These are phyloP conservation scores for Helostoma temminkii DNA, from an alignment of 2,797 vertebrate genomes.

Conservation along the genomic window DNA sequence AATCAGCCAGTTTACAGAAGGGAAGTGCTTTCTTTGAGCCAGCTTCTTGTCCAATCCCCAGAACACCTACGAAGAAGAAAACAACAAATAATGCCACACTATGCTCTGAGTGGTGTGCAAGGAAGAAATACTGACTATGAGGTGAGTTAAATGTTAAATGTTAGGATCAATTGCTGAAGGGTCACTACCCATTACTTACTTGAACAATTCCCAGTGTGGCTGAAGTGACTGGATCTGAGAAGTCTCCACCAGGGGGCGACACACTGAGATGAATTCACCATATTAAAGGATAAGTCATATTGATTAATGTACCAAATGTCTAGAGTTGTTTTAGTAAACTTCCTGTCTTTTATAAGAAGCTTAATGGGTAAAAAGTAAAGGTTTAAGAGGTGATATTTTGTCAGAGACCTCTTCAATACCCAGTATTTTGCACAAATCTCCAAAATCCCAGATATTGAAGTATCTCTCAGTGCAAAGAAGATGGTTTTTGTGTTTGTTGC, in stretches of 20 bases:
- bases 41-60: slow-evolving; percentile 99
- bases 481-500: neutral
- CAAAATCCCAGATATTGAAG: neutral
- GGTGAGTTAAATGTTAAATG: slow-evolving; percentile 1
- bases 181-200: slow-evolving; percentile 73
- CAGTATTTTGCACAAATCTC: too few relatives aligned
- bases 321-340: too few relatives aligned
- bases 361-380: neutral
- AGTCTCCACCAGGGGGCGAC: slow-evolving; percentile 98
- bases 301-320: neutral
- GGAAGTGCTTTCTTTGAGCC: slow-evolving; percentile 98
- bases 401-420: neutral
- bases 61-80: slow-evolving; percentile 86
- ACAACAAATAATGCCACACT: neutral
- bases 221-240: slow-evolving; percentile 98
- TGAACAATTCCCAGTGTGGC: slow-evolving; percentile 98
- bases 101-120: neutral
- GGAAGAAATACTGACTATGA: neutral
- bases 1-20: slow-evolving; percentile 98
- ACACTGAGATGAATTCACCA: slow-evolving; percentile 83
- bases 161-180: neutral
- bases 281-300: slow-evolving; percentile 1
- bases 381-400: neutral
- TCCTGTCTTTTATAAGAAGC: too few relatives aligned
- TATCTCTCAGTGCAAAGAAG: neutral